These are phyloP conservation scores for Ganaspis sp. DNA, from an alignment of 1,140 invertebrate species.

Conservation along the genomic window DNA sequence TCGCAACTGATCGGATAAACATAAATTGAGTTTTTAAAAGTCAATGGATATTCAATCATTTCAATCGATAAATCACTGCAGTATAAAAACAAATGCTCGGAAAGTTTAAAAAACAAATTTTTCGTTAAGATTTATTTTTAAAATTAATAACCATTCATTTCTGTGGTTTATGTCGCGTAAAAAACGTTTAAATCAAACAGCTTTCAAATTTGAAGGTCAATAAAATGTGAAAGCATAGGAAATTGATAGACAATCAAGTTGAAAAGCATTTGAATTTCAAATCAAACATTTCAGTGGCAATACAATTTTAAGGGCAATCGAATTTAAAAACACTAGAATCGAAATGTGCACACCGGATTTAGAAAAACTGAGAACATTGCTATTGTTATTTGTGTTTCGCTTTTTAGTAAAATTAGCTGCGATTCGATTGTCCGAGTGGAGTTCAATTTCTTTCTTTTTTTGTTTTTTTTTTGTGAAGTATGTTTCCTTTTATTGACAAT, in stretches of 20 bases:
- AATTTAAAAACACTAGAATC: constrained; percentile 11
- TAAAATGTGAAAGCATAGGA: constrained; percentile 10
- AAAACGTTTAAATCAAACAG: constrained; percentile 14
- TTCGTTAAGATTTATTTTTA: background rate
- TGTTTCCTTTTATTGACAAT: too few relatives aligned
- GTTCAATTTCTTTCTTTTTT: too few relatives aligned
- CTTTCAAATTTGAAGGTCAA: constrained; percentile 13
- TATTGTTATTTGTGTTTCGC: background rate
- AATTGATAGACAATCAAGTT: constrained; percentile 14
- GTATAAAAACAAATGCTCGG: too few relatives aligned
- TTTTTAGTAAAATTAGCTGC: background rate
- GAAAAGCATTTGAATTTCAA: constrained; percentile 10
- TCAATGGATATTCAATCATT: background rate
- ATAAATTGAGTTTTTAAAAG: background rate
- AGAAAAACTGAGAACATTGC: background rate
- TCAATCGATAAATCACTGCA: background rate
- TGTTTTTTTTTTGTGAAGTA: too few relatives aligned
- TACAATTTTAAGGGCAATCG: constrained; percentile 9
- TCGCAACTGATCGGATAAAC: background rate
- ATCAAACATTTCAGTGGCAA: constrained; percentile 2
- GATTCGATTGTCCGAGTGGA: too few relatives aligned
- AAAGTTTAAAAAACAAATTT: too few relatives aligned
- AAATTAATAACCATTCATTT: background rate
- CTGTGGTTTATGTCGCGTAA: too few relatives aligned
- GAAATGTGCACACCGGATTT: background rate